phyloP scores from a whole-genome alignment of 2,888 invertebrate species.

The Pseudanteris insignis region DNA sequence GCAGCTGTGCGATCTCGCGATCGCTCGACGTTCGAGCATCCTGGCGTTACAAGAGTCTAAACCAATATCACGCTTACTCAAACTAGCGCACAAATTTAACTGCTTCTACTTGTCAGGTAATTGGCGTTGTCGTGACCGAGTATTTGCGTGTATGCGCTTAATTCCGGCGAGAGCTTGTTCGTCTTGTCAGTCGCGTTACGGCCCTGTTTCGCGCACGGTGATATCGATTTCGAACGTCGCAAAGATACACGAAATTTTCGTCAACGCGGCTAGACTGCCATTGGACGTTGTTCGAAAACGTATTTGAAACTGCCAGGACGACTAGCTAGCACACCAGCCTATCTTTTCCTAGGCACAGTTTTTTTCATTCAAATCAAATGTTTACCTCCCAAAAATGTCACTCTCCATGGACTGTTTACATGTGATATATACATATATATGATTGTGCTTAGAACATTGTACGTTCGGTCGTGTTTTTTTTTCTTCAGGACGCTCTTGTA shows the following conservation, averaged over 20 bases:
- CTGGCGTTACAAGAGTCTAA: conserved; percentile 65
- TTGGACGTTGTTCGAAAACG: too few relatives aligned
- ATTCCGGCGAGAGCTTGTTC: too few relatives aligned
- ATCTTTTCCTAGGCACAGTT: too few relatives aligned
- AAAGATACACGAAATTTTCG: too few relatives aligned
- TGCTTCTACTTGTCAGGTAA: conserved; percentile 88
- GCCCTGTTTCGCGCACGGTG: conserved; percentile 11
- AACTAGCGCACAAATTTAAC: conserved; percentile 87
- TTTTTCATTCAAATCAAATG: too few relatives aligned
- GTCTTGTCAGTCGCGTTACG: neutral
- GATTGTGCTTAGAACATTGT: too few relatives aligned
- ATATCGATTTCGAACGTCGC: conserved; percentile 31
- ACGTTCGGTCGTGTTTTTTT: too few relatives aligned
- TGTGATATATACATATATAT: conserved; percentile 20
- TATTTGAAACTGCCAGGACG: too few relatives aligned
- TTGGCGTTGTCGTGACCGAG: neutral
- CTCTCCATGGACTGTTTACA: conserved; percentile 22
- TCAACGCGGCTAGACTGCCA: too few relatives aligned
- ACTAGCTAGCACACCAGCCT: too few relatives aligned
- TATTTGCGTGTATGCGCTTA: too few relatives aligned
- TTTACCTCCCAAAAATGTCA: conserved; percentile 9
- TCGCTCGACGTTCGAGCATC: conserved; percentile 51
- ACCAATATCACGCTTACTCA: conserved; percentile 76
- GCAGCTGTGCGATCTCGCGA: conserved; percentile 47
- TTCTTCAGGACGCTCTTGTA: too few relatives aligned